Conservation (phyloP, 2,797 vertebrate species). For the Percopsis omiscomaycus region DNA sequence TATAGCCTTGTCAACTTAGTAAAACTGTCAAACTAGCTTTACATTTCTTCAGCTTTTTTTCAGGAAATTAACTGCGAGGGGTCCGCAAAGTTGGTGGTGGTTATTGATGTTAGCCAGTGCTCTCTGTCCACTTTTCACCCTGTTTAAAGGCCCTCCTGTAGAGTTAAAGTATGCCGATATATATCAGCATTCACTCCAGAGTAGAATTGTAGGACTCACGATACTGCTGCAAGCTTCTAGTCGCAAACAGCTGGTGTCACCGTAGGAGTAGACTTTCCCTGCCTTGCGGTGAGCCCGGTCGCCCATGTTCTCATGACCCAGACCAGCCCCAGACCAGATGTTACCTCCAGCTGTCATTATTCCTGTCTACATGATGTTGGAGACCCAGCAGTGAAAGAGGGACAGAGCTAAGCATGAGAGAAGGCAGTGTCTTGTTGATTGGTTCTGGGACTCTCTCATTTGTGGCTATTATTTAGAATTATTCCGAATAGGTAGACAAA, state of each 20-base stretch:
- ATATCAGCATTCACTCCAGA: constrained; percentile 23
- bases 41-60: constrained; percentile 1
- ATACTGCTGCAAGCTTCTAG: neutral
- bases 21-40: too few relatives aligned
- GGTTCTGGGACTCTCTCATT: too few relatives aligned
- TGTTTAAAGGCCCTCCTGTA: constrained; percentile 10
- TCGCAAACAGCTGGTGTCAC: constrained; percentile 18
- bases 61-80: neutral
- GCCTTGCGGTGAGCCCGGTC: neutral
- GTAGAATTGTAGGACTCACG: constrained; percentile 8
- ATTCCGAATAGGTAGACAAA: neutral
- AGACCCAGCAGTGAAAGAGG: neutral
- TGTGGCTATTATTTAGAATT: too few relatives aligned
- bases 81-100: constrained; percentile 9
- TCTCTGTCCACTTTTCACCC: constrained; percentile 9
- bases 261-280: constrained; percentile 10
- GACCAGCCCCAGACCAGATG: constrained; percentile 27
- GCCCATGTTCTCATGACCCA: constrained; percentile 20
- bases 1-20: too few relatives aligned
- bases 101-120: constrained; percentile 6
- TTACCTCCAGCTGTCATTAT: constrained; percentile 27
- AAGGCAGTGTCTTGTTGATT: too few relatives aligned
- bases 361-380: constrained; percentile 15
- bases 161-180: constrained; percentile 36
- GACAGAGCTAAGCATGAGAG: neutral